phyloP scores from a whole-genome alignment of 2,113 vertebrate species.

The Hyla sarda region DNA sequence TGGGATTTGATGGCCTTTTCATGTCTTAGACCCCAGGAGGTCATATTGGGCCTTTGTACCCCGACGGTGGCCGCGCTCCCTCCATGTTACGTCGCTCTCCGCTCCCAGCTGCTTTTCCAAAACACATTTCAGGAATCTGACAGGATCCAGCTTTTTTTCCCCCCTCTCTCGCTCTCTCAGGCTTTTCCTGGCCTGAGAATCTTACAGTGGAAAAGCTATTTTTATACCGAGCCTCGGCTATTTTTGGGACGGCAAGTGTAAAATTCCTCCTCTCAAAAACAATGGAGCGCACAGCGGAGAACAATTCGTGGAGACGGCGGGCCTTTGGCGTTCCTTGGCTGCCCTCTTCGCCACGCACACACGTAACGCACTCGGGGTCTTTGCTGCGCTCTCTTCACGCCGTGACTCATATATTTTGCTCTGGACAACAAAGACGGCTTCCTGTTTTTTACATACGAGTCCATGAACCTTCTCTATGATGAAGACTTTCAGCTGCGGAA shows the following conservation, averaged over 20 bases:
- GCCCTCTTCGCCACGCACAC: constrained; percentile 33
- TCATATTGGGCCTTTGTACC: background rate
- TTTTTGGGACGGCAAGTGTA: constrained; percentile 58
- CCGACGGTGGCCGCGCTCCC: background rate
- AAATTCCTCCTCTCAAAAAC: constrained; percentile 48
- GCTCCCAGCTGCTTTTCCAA: constrained; percentile 50
- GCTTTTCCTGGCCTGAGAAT: constrained; percentile 56
- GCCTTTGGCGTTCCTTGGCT: constrained; percentile 33
- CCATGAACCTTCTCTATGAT: constrained; percentile 10
- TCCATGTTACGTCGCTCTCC: background rate
- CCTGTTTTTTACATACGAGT: constrained; percentile 37
- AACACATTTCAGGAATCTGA: constrained; percentile 55
- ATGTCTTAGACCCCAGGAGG: background rate
- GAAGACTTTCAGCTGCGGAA: background rate
- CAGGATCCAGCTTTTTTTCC: constrained; percentile 51
- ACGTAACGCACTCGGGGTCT: background rate
- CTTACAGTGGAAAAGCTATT: constrained; percentile 51
- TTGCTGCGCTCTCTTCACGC: background rate
- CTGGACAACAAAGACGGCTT: constrained; percentile 42
- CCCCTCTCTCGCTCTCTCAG: background rate
- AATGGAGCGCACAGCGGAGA: constrained; percentile 17
- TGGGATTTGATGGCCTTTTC: no score
- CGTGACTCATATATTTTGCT: constrained; percentile 43
- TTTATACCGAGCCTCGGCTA: constrained; percentile 43
- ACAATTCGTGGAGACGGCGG: constrained; percentile 53